A percentile compares a stretch with the other conserved stretches of the same genome.
These are phyloP conservation scores for Sebastes steindachneri DNA, from an alignment of 2,797 vertebrate species.

Conservation along the genomic window DNA sequence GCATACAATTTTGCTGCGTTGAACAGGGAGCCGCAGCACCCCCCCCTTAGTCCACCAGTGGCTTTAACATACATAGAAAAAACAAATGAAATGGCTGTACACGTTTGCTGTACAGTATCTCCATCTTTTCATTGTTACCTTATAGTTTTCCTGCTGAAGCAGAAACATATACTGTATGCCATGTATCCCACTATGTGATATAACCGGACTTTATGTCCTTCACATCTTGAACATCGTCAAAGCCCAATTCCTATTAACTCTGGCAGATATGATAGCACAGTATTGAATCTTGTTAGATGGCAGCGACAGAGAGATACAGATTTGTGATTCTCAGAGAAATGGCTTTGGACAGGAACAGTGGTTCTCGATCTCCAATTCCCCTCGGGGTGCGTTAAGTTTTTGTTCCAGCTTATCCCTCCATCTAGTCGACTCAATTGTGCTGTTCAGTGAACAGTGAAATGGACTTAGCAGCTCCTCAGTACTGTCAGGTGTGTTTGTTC, in stretches of 20 bases:
- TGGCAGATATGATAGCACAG: constrained; percentile 27
- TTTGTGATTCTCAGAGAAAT: constrained; percentile 78
- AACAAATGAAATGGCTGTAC: not conserved
- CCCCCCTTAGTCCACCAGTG: too few species aligned
- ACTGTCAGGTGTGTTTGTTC: constrained; percentile 83
- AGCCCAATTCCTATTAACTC: constrained; percentile 56
- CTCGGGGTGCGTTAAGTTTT: constrained; percentile 75
- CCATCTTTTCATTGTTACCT: not conserved
- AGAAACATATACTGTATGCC: not conserved
- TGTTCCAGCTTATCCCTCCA: constrained; percentile 82
- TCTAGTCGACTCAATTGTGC: constrained; percentile 81
- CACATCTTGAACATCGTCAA: constrained; percentile 21
- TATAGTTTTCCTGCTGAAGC: not conserved
- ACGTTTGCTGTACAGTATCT: not conserved
- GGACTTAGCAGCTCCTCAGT: constrained; percentile 80
- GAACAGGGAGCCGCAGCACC: too few species aligned
- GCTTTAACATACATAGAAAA: not conserved
- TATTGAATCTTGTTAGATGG: constrained; percentile 67
- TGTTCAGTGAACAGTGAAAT: constrained; percentile 84
- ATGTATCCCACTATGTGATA: not conserved
- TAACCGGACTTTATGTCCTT: constrained; percentile 24
- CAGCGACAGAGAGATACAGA: constrained; percentile 65
- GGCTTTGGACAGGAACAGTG: constrained; percentile 77
- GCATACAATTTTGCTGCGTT: too few species aligned
- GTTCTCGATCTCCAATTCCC: constrained; percentile 75